Base-by-base conservation (phyloP, 2,113 vertebrate species). In the Bufo gargarizans region DNA sequence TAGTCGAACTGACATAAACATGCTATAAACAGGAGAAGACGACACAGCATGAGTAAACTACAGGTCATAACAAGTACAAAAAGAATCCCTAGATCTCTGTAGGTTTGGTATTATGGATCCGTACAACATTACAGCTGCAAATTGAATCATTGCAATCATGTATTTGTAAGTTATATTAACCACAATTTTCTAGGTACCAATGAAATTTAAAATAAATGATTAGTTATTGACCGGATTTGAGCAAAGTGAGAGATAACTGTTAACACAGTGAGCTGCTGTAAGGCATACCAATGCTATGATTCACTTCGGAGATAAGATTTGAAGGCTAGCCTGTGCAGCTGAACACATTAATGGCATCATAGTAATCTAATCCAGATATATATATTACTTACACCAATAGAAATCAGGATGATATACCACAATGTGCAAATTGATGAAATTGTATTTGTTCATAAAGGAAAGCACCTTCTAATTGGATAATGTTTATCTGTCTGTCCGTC, bases 231-330 rank as follows among this genome's bases (percentile, higher is more conserved):
- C 78, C 22, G 0, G 7, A 22, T 59, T 20, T 19, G 45, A 50
- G 10, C 45, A 59, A 81, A 81, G 55, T 33, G 53, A 59, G 33
- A 81, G 78, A 81, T 81, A 81, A 81, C 13, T 17, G 58, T 56
- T 59, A 19, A 43, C 11, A 33, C 22, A 8, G 22, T 17, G 55
- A 43, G 78, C 55, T 43, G 33, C 22, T 59, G 78, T 17, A 7
- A 59, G 20, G 78, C 55, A 81, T 81, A 59, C 78, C 55, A 59
- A 59, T 17, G 22, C 55, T 33, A 45, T 59, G 78, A 61, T 59
- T 81, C 13, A 81, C 33, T 59, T 13, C 8, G 14, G 14, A 81
- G 78, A 59, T 45, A 59, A 45, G 55, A 17, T 17, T 17, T 81
- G 17, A 16, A 19, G 47, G 55, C 17, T 22, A 19, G 43, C 45